These are phyloP conservation scores for Caenorhabditis zanzibari DNA, from an alignment of 2,888 invertebrate genomes.

Conservation along the genomic window DNA sequence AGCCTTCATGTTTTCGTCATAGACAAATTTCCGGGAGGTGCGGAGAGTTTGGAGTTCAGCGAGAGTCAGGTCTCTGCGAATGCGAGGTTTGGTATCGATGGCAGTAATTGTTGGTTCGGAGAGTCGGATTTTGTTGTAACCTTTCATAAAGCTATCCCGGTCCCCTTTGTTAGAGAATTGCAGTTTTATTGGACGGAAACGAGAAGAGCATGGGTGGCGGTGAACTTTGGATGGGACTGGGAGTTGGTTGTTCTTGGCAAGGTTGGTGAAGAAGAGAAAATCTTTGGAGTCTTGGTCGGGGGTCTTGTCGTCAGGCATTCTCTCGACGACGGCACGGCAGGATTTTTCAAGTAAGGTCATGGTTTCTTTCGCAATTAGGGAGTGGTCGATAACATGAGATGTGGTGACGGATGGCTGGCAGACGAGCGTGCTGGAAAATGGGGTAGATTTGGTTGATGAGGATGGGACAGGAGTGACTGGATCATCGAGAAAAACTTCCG, in stretches of 20 bases:
- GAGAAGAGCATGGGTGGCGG: not conserved
- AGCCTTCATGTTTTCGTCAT: slow-evolving; percentile 16
- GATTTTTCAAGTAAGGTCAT: not conserved
- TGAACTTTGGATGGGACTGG: not conserved
- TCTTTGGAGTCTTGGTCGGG: not conserved
- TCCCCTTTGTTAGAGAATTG: not conserved
- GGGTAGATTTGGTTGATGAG: too few species aligned
- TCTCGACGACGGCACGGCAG: slow-evolving; percentile 12
- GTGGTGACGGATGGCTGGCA: too few species aligned
- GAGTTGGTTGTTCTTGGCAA: not conserved
- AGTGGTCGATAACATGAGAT: too few species aligned
- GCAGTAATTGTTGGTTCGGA: too few species aligned
- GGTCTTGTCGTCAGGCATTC: not conserved
- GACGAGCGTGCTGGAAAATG: too few species aligned
- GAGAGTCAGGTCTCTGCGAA: not conserved
- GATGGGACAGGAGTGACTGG: too few species aligned
- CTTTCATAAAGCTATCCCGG: not conserved
- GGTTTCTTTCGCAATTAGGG: not conserved
- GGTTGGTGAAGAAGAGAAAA: too few species aligned
- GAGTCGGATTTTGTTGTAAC: too few species aligned
- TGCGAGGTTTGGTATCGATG: not conserved
- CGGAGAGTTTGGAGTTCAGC: slow-evolving; percentile 1
- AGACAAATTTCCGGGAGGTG: slow-evolving; percentile 1
- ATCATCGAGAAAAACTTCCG: too few species aligned
- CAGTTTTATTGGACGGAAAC: slow-evolving; percentile 3